Evolutionary conservation across 2,797 vertebrate species (phyloP), one percentile per base, ranked within the genome.

Genomic region (Tarsius wallacei): DNA sequence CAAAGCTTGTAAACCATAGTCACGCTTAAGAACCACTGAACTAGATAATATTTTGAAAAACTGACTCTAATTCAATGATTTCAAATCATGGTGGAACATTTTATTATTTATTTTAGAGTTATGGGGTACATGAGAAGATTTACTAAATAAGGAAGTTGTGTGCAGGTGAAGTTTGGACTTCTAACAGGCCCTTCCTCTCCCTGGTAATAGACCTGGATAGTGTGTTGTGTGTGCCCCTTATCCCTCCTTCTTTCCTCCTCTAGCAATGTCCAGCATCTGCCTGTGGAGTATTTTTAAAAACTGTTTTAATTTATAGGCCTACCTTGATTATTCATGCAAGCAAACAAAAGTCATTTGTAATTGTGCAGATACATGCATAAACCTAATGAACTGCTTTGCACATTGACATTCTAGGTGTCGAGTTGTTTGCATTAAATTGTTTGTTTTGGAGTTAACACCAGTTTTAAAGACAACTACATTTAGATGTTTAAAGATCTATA

Each of bases 401-500:
- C 31, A 64, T 31, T 87, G 55, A 42, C 31, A 94, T 70, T 80
- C 24, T 66, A 91, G 63, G 51, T 91, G 49, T 95, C 85, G 55
- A 83, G 14, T 59, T 71, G 24, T 92, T 94, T 24, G 53, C 5
- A 53, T 95, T 71, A 93, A 95, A 53, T 28, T 77, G 26, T 68
- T 93, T 96, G 57, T 91, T 96, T 81, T 93, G 21, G 19, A 94
- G 49, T 87, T 91, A 80, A 64, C 51, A 64, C 17, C n/a, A 85
- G n/a, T 68, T 96, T 95, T 87, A 90, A 87, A 96, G 66, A 84
- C 55, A 95, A 73, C 49, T 86, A 51, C 66, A 91, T 76, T 94
- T 88, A 68, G 59, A 93, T 90, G 31, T 91, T 74, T 71, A 83
- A 86, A 47, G n/a, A 90, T 83, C 86, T 87, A 66, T 47, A 91